Evolutionary conservation across 1,140 invertebrate genomes (phyloP), one percentile per base, ranked within the genome.

Genomic region (Drosophila serrata): DNA sequence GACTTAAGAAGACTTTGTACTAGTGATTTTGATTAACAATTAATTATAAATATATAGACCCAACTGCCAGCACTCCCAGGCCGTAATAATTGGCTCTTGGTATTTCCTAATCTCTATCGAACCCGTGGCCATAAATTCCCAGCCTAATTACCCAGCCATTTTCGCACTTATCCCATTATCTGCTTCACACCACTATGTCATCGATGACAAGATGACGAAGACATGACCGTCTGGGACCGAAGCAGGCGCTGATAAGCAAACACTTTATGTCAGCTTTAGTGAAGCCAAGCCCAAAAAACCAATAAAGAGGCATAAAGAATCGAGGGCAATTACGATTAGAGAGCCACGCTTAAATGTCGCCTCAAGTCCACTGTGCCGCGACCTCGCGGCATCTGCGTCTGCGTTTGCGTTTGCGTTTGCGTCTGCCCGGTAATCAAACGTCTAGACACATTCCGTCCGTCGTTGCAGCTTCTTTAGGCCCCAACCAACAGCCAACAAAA

Each of bases 361-460:
- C 70, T 84, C 29, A 31, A 39, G 64, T 45, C 85, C 85, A 87
- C 85, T 88, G 84, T 87, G 84, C 72, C 40, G 39, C 55, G 49
- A 65, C 84, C 65, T 76, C 49, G 65, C 63, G 63, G 72, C 55
- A 58, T 74, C 74, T 75, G 81, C 49, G 75, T 70, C 69, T 70
- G 64, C 62, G 70, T 84, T 56, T 79, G 59, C 56, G 49, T 73
- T 49, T 76, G 37, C 59, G 63, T 80, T 53, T 33, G 31, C 9
- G 24, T 24, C 24, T 70, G 74, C 60, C 74, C 80, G 85, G 84
- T 88, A 88, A 88, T 88, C 85, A 88, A 90, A 90, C 53, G 84
- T 88, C 84, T 88, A 88, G 84, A 88, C 84, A 84, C 46, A 42
- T 75, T 67, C 70, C 65, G 60, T 74, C 65, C 77, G 77, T 81